These are phyloP conservation scores for Limanda limanda DNA, from an alignment of 2,113 vertebrate genomes.

Conservation along the genomic window DNA sequence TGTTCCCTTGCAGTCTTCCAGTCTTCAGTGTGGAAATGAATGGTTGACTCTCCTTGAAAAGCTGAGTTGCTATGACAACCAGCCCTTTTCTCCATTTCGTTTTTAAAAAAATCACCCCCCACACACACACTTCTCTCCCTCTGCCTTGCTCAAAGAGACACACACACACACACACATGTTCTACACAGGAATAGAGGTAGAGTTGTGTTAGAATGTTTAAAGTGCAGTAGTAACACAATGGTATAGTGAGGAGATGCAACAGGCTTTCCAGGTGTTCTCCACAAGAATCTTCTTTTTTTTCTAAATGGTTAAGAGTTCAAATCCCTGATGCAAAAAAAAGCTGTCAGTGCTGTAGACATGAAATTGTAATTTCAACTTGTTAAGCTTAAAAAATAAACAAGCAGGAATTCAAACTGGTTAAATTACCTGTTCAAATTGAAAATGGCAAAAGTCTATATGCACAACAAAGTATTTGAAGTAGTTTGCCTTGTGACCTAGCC, in stretches of 20 bases:
- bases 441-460: too few relatives aligned
- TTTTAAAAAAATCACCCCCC: background rate
- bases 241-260: background rate
- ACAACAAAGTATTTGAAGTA: too few relatives aligned
- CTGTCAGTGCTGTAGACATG: background rate
- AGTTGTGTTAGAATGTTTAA: background rate
- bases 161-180: background rate
- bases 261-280: background rate
- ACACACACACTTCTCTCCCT: background rate
- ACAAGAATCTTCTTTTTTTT: background rate
- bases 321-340: too few relatives aligned
- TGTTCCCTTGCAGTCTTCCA: slow-evolving; percentile 77
- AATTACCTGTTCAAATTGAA: background rate
- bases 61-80: slow-evolving; percentile 83
- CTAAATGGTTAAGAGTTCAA: too few relatives aligned
- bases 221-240: background rate
- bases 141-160: background rate
- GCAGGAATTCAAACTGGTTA: background rate
- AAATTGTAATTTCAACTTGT: background rate
- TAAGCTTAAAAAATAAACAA: background rate
- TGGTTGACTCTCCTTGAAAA: slow-evolving; percentile 80
- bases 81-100: slow-evolving; percentile 68
- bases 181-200: slow-evolving; percentile 4
- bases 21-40: slow-evolving; percentile 80
- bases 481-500: too few relatives aligned